Percentiles rank a stretch among this genome's conserved stretches.
phyloP scores from a whole-genome alignment of 2,888 invertebrate species.

The Scaptomyza flava region DNA sequence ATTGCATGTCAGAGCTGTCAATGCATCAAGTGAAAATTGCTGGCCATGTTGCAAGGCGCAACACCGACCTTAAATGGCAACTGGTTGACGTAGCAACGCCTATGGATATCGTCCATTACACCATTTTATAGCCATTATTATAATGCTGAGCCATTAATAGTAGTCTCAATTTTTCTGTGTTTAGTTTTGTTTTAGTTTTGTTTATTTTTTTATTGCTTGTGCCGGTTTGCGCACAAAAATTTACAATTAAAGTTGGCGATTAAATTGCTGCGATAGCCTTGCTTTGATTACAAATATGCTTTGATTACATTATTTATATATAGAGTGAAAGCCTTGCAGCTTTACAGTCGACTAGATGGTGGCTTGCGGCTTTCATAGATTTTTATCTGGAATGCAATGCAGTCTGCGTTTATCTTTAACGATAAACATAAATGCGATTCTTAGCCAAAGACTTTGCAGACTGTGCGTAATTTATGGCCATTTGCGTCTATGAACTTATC shows the following conservation, averaged over 20 bases:
- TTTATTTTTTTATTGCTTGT: conserved; percentile 4
- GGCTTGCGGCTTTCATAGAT: conserved; percentile 36
- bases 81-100: conserved; percentile 66
- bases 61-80: conserved; percentile 72
- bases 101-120: conserved; percentile 65
- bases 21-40: conserved; percentile 75
- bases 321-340: conserved; percentile 69
- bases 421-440: conserved; percentile 62
- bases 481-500: conserved; percentile 73
- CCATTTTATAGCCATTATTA: conserved; percentile 67
- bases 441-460: conserved; percentile 35
- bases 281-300: conserved; percentile 70
- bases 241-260: conserved; percentile 78
- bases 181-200: background rate
- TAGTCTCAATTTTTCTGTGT: conserved; percentile 8
- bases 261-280: conserved; percentile 74
- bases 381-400: conserved; percentile 59
- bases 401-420: conserved; percentile 59
- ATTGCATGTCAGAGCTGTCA: conserved; percentile 67
- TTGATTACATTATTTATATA: conserved; percentile 77
- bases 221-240: conserved; percentile 56
- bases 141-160: conserved; percentile 71
- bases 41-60: conserved; percentile 53
- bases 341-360: background rate
- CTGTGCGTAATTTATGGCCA: conserved; percentile 76